phyloP scores from a whole-genome alignment of 2,888 invertebrate species.

The Hypselothyrea guttata region DNA sequence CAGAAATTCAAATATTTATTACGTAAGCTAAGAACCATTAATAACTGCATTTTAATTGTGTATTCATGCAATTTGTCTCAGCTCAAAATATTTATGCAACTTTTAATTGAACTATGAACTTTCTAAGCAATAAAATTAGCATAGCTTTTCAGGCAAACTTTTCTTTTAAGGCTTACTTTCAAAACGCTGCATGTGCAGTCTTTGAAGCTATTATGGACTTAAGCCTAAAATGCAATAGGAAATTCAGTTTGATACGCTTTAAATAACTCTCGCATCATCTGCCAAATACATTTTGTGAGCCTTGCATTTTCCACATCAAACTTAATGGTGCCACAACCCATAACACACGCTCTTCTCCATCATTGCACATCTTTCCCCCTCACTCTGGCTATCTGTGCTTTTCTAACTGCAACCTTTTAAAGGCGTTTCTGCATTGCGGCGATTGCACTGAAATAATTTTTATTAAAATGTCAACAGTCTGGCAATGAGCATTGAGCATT shows the following conservation, averaged over 20 bases:
- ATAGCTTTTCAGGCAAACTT: too few relatives aligned
- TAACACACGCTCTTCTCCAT: background rate
- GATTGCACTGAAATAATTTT: constrained; percentile 70
- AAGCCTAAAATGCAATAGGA: constrained; percentile 5
- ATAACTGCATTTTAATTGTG: too few relatives aligned
- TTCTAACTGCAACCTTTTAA: constrained; percentile 29
- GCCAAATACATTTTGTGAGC: constrained; percentile 22
- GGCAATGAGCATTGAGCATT: constrained; percentile 73
- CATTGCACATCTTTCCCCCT: background rate
- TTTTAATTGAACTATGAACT: too few relatives aligned
- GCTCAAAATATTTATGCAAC: too few relatives aligned
- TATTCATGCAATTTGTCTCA: too few relatives aligned
- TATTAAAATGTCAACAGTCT: constrained; percentile 77
- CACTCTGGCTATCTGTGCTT: constrained; percentile 4
- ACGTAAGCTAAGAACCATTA: too few relatives aligned
- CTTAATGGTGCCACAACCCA: constrained; percentile 28
- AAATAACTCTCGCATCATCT: constrained; percentile 27
- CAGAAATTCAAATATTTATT: too few relatives aligned
- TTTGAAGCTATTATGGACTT: background rate
- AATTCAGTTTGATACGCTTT: constrained; percentile 25
- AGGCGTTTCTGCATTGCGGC: constrained; percentile 67
- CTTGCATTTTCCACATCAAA: constrained; percentile 21
- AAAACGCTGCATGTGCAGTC: constrained; percentile 5
- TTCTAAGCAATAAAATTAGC: background rate
- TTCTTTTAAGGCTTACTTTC: too few relatives aligned